Conservation (phyloP, 2,113 vertebrate genomes). For the Leucoraja erinaceus region DNA sequence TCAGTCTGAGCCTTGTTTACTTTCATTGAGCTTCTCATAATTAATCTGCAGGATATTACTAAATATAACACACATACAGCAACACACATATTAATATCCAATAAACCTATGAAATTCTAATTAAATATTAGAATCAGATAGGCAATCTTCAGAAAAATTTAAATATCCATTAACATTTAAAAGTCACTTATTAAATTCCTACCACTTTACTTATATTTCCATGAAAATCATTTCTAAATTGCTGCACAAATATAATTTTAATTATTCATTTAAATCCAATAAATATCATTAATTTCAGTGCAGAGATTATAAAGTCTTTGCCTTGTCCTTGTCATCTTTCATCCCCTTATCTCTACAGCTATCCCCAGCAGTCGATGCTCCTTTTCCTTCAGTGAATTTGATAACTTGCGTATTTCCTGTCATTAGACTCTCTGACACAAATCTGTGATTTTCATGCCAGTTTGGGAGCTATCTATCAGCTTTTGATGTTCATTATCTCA, state of each 20-base stretch:
- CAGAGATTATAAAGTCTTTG: not conserved
- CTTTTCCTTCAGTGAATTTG: not conserved
- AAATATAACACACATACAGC: not conserved
- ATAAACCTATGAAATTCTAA: conserved; percentile 33
- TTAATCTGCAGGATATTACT: not conserved
- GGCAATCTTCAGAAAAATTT: conserved; percentile 4
- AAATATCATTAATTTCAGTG: conserved; percentile 19
- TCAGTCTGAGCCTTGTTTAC: not conserved
- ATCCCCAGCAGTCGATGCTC: too few relatives aligned
- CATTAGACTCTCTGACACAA: too few relatives aligned
- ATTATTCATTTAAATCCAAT: conserved; percentile 35
- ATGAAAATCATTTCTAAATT: conserved; percentile 22
- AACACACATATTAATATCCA: not conserved
- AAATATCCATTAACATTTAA: conserved; percentile 29
- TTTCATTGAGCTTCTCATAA: not conserved
- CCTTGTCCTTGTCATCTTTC: not conserved
- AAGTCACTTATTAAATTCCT: conserved; percentile 35
- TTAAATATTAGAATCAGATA: conserved; percentile 13
- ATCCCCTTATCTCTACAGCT: too few relatives aligned
- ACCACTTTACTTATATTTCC: conserved; percentile 22
- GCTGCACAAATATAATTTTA: conserved; percentile 27
- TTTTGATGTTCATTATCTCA: not conserved
- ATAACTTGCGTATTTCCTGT: not conserved
- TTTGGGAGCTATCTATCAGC: not conserved
- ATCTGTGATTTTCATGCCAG: not conserved